Conservation (phyloP, 2,797 vertebrate genomes). For the Petrocephalus schoutedeni region DNA sequence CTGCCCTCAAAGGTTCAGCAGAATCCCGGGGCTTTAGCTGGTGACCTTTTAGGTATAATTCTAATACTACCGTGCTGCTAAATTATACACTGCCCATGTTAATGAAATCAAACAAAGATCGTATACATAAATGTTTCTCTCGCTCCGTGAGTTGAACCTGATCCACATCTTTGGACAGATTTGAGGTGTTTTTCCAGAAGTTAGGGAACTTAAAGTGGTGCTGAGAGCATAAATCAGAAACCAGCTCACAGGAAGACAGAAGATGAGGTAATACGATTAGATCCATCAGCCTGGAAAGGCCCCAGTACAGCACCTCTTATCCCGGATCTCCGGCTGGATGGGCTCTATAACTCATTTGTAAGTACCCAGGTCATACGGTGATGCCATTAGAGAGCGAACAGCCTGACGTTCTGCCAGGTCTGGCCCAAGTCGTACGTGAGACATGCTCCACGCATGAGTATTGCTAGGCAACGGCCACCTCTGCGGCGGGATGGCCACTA, state of each 20-base stretch:
- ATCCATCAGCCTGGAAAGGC: not conserved
- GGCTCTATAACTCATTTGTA: slow-evolving; percentile 6
- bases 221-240: not conserved
- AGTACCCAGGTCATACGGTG: not conserved
- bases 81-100: not conserved
- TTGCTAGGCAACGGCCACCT: slow-evolving; percentile 14
- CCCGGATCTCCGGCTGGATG: not conserved
- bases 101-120: not conserved
- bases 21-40: not conserved
- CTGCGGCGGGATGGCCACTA: not conserved
- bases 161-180: not conserved
- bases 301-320: not conserved
- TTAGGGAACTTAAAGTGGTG: not conserved
- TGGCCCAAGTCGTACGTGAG: not conserved
- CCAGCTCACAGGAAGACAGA: not conserved
- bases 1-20: not conserved
- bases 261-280: not conserved
- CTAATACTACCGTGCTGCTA: not conserved
- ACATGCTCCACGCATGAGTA: not conserved
- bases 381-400: not conserved
- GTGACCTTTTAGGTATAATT: not conserved
- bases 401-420: not conserved
- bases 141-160: not conserved
- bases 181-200: not conserved
- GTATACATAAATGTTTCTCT: not conserved